phyloP scores from a whole-genome alignment of 1,140 invertebrate species.

The Hycleus phaleratus region DNA sequence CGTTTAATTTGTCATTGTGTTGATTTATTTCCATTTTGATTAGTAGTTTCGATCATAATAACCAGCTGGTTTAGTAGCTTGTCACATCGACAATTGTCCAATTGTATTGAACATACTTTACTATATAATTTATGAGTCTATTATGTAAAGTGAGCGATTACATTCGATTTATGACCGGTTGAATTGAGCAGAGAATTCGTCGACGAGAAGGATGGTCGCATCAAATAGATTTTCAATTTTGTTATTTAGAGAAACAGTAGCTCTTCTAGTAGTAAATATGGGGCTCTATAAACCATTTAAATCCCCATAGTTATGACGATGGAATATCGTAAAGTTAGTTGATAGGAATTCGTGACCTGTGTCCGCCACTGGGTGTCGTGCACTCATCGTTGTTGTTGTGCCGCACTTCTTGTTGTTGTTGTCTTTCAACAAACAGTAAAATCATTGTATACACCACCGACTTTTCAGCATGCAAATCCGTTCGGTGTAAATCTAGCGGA shows the following conservation, averaged over 20 bases:
- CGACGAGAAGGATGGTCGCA: too few species aligned
- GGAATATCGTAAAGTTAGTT: slow-evolving; percentile 16
- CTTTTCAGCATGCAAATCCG: too few species aligned
- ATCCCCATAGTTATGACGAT: slow-evolving; percentile 20
- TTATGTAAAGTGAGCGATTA: background rate
- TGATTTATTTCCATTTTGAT: too few species aligned
- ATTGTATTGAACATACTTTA: background rate
- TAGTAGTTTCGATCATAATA: too few species aligned
- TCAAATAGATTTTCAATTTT: too few species aligned
- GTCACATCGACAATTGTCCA: slow-evolving; percentile 2
- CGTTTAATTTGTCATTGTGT: too few species aligned
- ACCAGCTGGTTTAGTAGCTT: background rate
- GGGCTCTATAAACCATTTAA: slow-evolving; percentile 16
- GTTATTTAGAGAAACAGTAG: too few species aligned
- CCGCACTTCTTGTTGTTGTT: background rate
- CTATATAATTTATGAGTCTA: slow-evolving; percentile 2
- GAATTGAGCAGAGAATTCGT: too few species aligned
- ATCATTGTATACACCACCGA: too few species aligned
- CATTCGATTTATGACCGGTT: too few species aligned
- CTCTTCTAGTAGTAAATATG: too few species aligned
- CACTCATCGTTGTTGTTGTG: slow-evolving; percentile 9
- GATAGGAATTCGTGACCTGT: slow-evolving; percentile 19
- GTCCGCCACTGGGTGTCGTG: slow-evolving; percentile 22
- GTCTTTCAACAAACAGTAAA: background rate
- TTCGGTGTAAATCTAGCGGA: too few species aligned